Conservation (phyloP, 2,888 invertebrate genomes). For the Leistus spinibarbis region DNA sequence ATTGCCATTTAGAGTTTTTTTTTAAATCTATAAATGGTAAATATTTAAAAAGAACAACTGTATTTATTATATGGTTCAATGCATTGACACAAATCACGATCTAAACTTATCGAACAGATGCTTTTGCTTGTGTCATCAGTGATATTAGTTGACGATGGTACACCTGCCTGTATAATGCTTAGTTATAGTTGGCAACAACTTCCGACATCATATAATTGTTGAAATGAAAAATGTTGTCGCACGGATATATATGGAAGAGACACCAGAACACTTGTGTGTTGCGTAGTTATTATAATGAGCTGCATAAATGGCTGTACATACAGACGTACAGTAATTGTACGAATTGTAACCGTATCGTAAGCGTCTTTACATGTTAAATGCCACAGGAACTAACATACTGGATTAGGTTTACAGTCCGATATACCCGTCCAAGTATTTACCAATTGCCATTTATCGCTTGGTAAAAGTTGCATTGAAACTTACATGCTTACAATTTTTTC, state of each 20-base stretch:
- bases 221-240: background rate
- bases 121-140: too few species aligned
- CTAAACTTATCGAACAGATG: too few species aligned
- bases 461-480: background rate
- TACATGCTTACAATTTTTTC: background rate
- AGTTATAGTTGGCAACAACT: background rate
- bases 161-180: too few species aligned
- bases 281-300: constrained; percentile 28
- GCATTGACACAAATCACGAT: too few species aligned
- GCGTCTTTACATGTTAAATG: constrained; percentile 33
- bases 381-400: background rate
- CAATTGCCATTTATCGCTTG: background rate
- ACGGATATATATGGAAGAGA: background rate
- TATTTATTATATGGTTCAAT: too few species aligned
- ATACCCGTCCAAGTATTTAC: background rate
- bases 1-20: too few species aligned
- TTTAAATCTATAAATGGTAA: too few species aligned
- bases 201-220: constrained; percentile 1
- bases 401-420: background rate
- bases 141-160: too few species aligned
- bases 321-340: constrained; percentile 18
- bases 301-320: constrained; percentile 17
- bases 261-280: background rate
- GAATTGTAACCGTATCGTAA: constrained; percentile 13
- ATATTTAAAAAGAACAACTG: too few species aligned